phyloP scores from a whole-genome alignment of 2,888 invertebrate genomes.

The Patella pellucida region DNA sequence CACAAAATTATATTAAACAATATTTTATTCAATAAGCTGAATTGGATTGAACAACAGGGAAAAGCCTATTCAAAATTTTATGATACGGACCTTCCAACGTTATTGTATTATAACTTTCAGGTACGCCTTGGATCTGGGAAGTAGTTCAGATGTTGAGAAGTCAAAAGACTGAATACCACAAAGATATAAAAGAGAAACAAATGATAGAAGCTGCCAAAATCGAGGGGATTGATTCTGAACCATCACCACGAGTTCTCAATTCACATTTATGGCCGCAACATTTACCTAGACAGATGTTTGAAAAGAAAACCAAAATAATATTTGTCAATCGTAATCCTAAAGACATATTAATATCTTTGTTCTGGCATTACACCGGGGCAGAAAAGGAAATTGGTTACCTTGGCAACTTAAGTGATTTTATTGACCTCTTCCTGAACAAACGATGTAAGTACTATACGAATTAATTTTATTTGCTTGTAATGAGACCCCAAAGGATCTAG shows the following conservation, averaged over 20 bases:
- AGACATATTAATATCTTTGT: conserved; percentile 37
- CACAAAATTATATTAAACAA: too few species aligned
- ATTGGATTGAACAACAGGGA: too few species aligned
- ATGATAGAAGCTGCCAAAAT: conserved; percentile 29
- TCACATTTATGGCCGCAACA: conserved; percentile 27
- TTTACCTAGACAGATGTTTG: conserved; percentile 31
- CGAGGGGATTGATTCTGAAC: conserved; percentile 17
- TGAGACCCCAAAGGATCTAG: too few species aligned
- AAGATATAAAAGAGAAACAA: conserved; percentile 15
- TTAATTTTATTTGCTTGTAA: too few species aligned
- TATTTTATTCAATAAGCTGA: too few species aligned
- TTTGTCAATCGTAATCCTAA: conserved; percentile 34
- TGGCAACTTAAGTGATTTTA: conserved; percentile 39
- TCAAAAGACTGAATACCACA: conserved; percentile 17
- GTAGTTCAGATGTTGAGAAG: conserved; percentile 30
- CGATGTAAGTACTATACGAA: conserved; percentile 30
- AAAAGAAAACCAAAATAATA: conserved; percentile 34
- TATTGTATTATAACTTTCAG: conserved; percentile 18
- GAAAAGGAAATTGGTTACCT: conserved; percentile 27
- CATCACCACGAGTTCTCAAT: conserved; percentile 33
- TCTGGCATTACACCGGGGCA: conserved; percentile 25
- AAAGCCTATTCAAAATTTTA: too few species aligned
- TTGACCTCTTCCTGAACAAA: conserved; percentile 33
- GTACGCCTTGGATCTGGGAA: conserved; percentile 42
- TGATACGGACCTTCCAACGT: too few species aligned